phyloP scores from a whole-genome alignment of 2,797 vertebrate genomes.

The Malacoctenus gilli region DNA sequence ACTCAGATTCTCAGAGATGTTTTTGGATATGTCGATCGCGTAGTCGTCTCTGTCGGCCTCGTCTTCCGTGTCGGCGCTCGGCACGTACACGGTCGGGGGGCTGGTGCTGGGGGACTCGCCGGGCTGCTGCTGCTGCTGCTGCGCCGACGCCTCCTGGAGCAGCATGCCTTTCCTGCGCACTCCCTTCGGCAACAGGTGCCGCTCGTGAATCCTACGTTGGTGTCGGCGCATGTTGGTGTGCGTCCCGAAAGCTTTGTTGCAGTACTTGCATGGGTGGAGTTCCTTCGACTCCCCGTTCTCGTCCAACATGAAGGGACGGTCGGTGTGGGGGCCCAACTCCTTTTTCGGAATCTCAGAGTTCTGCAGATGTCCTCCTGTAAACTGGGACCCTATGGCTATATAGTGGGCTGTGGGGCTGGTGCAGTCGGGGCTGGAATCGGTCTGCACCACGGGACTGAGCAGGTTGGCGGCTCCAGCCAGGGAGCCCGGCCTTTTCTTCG shows the following conservation, averaged over 20 bases:
- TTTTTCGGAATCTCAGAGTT: constrained; percentile 71
- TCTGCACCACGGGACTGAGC: constrained; percentile 66
- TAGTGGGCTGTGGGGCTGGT: constrained; percentile 67
- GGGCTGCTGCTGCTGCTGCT: constrained; percentile 62
- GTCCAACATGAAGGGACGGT: constrained; percentile 79
- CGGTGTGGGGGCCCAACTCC: constrained; percentile 59
- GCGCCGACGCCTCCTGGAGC: constrained; percentile 82
- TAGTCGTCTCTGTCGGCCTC: constrained; percentile 92
- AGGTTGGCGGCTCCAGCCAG: constrained; percentile 71
- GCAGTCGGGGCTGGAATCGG: constrained; percentile 80
- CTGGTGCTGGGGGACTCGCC: constrained; percentile 73
- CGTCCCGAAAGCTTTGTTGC: constrained; percentile 97
- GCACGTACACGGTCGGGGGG: constrained; percentile 84
- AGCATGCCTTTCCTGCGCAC: constrained; percentile 94
- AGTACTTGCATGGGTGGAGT: constrained; percentile 94
- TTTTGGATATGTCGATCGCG: constrained; percentile 94
- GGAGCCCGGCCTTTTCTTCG: constrained; percentile 84
- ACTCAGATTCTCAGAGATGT: constrained; percentile 97
- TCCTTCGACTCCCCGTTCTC: constrained; percentile 93
- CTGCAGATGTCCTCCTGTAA: constrained; percentile 73
- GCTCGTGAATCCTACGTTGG: constrained; percentile 95
- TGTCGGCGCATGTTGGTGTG: constrained; percentile 98
- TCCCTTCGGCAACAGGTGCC: constrained; percentile 95
- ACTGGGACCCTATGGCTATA: constrained; percentile 70
- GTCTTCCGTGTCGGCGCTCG: constrained; percentile 93